Evolutionary conservation across 92 coral and sea anemone species (phyloP), one percentile per base, ranked within the genome.

Genomic region (Porites evermanni): DNA sequence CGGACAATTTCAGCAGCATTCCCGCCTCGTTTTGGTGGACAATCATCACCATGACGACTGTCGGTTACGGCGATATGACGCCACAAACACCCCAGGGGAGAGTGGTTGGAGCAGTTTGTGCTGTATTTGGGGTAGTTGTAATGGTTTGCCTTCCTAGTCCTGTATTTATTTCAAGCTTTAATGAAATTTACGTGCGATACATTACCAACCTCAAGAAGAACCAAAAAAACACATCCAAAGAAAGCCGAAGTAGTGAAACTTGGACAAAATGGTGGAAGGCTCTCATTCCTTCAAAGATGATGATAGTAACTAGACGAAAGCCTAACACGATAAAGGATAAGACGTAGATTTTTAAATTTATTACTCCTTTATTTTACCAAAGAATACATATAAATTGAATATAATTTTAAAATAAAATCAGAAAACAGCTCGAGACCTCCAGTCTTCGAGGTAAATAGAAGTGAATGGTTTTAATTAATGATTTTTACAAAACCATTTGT

Each of bases 81-180:
- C 98, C 98, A 11, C 79, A 74, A 1, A 97, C 98, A 4, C 90
- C 96, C 32, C 67, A 90, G 67, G 99, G 99, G 18, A 95, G 87
- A 80, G 1, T 91, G n/a, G 87, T 97, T 18, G 99, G 99, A 17
- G 88, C 98, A 6, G 64, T 79, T 19, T 97, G 99, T 67, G 99
- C 99, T 52, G 81, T 95, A 8, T 95, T 85, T 78, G 99, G 99
- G 2, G 94, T 97, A 5, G 91, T 95, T 6, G 92, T 97, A 19
- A 87, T 97, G 92, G 93, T 95, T 3, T 97, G 98, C 61, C 92
- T 97, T 6, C 99, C 99, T 18, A 97, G 98, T 12, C 99, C 99
- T 0, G 94, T 97, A 32, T 92, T 97, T 65, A 91, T 97, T 19
- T 82, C 93, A 68, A 95, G 94, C 72, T 97, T 97, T 80, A 97